Base-by-base conservation (phyloP, 2,113 vertebrate genomes). In the Poecile atricapillus region DNA sequence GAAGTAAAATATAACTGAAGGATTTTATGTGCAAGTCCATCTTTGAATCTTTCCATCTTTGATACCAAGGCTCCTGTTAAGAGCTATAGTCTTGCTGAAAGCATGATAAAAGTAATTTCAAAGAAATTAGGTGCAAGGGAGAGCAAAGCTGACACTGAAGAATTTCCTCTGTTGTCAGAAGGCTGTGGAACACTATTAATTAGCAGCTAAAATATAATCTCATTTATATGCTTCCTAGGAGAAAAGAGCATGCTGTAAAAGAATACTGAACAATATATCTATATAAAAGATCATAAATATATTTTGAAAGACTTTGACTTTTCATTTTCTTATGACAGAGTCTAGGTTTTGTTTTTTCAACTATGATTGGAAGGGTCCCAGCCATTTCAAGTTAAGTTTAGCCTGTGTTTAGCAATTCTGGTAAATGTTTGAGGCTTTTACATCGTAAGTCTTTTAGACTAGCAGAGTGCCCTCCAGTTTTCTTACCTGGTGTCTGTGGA, bases 181-280 rank as follows among this genome's bases (percentile, higher is more conserved):
- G 53, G 22, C 69, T 76, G 69, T 82, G 62, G 49, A 95, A 81
- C 37, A 69, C 58, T 71, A 71, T 87, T 95, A 95, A 94, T 91
- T 91, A 94, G 81, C 63, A 73, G 37, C 53, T 90, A 90, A 96
- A 95, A 92, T 68, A 69, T 87, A 50, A 89, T 69, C 53, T 91
- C 37, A 85, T 94, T 89, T 91, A 46, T 68, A 87, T 25, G 33
- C 53, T 91, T 76, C 39, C 62, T 69, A 76, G 69, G 85, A 83
- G 79, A 93, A 91, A 82, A 27, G 8, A 74, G 17, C 5, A 31
- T 47, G 52, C 33, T 59, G 49, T 81, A 89, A 71, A 78, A 78
- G 62, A 89, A 82, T 37, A 82, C 30, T 65, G 62, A 83, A 70
- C 20, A 7, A 59, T 46, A 18, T 65, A 65, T 69, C 73, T 68